Evolutionary conservation across 2,797 vertebrate species (phyloP).

Genomic region (Sebastes baramenuke): DNA sequence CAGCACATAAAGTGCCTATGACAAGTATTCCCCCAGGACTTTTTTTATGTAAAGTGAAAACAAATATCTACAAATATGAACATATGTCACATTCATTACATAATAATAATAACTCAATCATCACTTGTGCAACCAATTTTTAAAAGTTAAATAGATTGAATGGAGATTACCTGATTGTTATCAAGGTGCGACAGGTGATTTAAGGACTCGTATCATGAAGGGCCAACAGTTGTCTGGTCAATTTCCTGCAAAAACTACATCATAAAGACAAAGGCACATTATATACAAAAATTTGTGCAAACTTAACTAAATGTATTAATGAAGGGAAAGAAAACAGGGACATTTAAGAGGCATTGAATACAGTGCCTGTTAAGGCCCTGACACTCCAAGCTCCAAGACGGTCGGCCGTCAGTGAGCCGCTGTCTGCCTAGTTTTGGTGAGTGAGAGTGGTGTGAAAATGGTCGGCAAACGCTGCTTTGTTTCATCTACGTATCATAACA

Average conservation of each 20-base stretch:
- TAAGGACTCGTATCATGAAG: background rate
- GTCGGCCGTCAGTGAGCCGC: too few relatives aligned
- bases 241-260: background rate
- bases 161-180: background rate
- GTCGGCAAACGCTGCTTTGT: too few relatives aligned
- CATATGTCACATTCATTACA: background rate
- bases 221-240: background rate
- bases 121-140: background rate
- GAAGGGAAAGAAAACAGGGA: background rate
- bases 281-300: background rate
- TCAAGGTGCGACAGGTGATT: background rate
- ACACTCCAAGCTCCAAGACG: too few relatives aligned
- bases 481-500: too few relatives aligned
- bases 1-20: rapidly evolving
- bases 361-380: background rate
- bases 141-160: background rate
- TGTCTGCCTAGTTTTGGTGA: background rate
- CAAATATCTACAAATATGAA: background rate
- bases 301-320: background rate
- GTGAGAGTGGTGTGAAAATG: too few relatives aligned
- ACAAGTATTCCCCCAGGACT: background rate
- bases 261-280: background rate
- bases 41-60: background rate
- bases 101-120: background rate
- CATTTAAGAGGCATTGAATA: background rate